Conservation (phyloP, 2,888 invertebrate genomes). For the Eumacrocentrus americanus region DNA sequence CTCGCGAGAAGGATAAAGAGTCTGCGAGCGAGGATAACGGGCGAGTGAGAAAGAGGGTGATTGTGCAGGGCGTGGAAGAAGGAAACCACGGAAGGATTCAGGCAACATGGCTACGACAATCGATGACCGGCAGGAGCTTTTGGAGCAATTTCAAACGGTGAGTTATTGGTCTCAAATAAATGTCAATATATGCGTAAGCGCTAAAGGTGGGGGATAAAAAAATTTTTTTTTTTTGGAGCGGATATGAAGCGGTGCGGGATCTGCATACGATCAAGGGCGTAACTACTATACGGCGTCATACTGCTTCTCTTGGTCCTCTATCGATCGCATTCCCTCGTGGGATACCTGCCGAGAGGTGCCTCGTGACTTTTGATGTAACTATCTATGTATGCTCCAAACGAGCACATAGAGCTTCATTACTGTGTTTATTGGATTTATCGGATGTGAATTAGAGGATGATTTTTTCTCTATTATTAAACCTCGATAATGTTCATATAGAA, state of each 20-base stretch:
- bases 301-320: constrained; percentile 4
- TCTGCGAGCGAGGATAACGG: constrained; percentile 30
- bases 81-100: constrained; percentile 48
- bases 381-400: not conserved
- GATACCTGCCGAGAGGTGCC: not conserved
- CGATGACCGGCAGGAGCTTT: constrained; percentile 59
- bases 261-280: not conserved
- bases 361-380: not conserved
- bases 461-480: not conserved
- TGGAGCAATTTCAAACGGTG: constrained; percentile 57
- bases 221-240: not conserved
- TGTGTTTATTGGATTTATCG: not conserved
- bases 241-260: not conserved
- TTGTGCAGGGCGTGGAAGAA: constrained; percentile 36
- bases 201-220: not conserved
- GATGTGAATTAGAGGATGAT: too few species aligned
- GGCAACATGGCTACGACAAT: constrained; percentile 59
- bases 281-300: constrained; percentile 16
- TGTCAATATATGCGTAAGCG: not conserved
- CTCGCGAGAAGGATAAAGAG: constrained; percentile 20
- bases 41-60: constrained; percentile 27
- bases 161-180: constrained; percentile 35
- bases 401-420: not conserved
- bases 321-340: constrained; percentile 27
- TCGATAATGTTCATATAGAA: not conserved